A percentile compares a stretch with the other conserved stretches of the same genome.
Conservation (phyloP, 1,140 invertebrate species). For the Saccostrea echinata region DNA sequence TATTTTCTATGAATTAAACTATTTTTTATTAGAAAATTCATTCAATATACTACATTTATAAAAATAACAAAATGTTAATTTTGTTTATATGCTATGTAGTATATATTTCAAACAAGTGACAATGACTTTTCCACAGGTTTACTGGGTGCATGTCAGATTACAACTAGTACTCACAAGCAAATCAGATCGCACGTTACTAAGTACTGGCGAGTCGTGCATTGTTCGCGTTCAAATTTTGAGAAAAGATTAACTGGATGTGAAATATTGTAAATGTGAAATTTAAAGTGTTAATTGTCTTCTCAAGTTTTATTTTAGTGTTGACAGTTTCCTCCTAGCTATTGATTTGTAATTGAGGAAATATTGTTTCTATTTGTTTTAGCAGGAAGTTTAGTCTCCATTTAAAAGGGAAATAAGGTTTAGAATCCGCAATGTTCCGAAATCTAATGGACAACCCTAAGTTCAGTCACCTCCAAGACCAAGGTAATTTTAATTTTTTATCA, state of each 20-base stretch:
- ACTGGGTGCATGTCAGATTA: no score
- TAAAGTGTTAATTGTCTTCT: not conserved
- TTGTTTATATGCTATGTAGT: no score
- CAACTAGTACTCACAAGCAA: no score
- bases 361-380: conserved; percentile 23
- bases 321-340: not conserved
- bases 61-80: no score
- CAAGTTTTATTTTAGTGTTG: not conserved
- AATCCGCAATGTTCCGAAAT: conserved; percentile 5
- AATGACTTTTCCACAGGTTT: no score
- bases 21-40: no score
- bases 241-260: not conserved
- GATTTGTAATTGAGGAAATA: conserved; percentile 30
- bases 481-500: conserved; percentile 6
- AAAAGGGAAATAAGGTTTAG: not conserved
- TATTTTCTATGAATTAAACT: no score
- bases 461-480: not conserved
- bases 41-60: no score
- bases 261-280: not conserved
- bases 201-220: no score
- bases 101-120: no score
- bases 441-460: conserved; percentile 19
- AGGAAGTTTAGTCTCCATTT: conserved; percentile 24
- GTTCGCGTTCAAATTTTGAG: no score
- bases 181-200: no score